Conservation (phyloP, 2,113 vertebrate species). For the Todiramphus saurophagus region DNA sequence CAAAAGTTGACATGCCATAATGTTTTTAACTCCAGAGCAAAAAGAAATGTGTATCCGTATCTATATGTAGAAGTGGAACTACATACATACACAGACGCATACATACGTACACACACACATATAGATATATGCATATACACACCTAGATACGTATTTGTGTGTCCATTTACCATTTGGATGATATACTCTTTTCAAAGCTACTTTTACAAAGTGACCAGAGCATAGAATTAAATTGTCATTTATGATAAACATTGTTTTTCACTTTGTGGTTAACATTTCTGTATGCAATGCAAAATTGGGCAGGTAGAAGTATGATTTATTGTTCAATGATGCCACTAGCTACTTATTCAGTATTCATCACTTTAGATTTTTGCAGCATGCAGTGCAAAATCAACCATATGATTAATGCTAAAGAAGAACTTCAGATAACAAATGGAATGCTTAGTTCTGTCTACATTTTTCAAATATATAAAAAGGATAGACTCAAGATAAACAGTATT, state of each 20-base stretch:
- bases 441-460: neutral
- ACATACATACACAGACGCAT: neutral
- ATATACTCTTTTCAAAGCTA: neutral
- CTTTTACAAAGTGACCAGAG: neutral
- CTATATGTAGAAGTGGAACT: neutral
- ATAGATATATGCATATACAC: neutral
- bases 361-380: neutral
- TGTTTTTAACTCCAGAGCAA: neutral
- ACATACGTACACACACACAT: neutral
- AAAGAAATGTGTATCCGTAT: neutral
- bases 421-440: neutral
- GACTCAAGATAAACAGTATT: neutral
- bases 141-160: neutral
- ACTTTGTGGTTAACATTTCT: neutral
- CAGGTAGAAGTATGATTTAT: neutral
- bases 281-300: neutral
- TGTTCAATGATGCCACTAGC: neutral
- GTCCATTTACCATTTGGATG: neutral
- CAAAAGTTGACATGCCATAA: neutral
- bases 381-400: neutral
- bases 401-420: neutral
- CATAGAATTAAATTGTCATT: neutral
- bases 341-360: neutral
- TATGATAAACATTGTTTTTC: neutral
- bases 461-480: neutral